A percentile compares a stretch with the other conserved stretches of the same genome.
These are phyloP conservation scores for Alviniconcha marisindica DNA, from an alignment of 1,140 invertebrate species.

Conservation along the genomic window DNA sequence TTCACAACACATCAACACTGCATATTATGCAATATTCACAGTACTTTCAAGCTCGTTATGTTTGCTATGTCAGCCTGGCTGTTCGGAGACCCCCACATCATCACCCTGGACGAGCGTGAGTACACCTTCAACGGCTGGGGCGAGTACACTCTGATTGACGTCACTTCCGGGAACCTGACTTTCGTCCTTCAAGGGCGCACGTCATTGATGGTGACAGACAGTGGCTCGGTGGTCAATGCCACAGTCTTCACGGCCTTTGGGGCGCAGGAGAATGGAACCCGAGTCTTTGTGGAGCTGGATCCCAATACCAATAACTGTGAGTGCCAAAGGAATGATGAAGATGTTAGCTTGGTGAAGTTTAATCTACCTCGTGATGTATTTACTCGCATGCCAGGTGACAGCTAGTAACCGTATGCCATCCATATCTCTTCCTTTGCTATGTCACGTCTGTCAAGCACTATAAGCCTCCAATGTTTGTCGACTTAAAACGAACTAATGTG, in stretches of 20 bases:
- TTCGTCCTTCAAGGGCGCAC: constrained; percentile 43
- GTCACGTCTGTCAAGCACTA: too few relatives aligned
- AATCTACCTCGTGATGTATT: too few relatives aligned
- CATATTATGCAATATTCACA: too few relatives aligned
- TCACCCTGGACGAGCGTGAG: constrained; percentile 58
- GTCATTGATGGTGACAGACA: background rate
- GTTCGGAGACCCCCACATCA: constrained; percentile 65
- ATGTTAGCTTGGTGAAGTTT: too few relatives aligned
- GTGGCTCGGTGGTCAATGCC: constrained; percentile 31
- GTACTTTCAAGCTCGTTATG: too few relatives aligned
- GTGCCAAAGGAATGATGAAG: too few relatives aligned
- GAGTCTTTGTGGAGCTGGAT: background rate
- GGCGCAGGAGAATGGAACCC: constrained; percentile 29
- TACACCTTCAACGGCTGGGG: constrained; percentile 69
- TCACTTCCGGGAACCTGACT: background rate
- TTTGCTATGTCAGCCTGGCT: constrained; percentile 53
- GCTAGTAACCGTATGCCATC: too few relatives aligned
- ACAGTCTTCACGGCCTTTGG: constrained; percentile 52
- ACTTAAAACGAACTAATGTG: too few relatives aligned
- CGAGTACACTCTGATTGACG: constrained; percentile 56
- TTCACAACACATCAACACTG: too few relatives aligned
- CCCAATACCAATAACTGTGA: constrained; percentile 3
- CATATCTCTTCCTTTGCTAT: too few relatives aligned
- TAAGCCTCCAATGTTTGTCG: too few relatives aligned
- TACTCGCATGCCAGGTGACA: too few relatives aligned